Evolutionary conservation across 2,888 invertebrate species (phyloP), one percentile per base, ranked within the genome.

Genomic region (Platycnemis pennipes): DNA sequence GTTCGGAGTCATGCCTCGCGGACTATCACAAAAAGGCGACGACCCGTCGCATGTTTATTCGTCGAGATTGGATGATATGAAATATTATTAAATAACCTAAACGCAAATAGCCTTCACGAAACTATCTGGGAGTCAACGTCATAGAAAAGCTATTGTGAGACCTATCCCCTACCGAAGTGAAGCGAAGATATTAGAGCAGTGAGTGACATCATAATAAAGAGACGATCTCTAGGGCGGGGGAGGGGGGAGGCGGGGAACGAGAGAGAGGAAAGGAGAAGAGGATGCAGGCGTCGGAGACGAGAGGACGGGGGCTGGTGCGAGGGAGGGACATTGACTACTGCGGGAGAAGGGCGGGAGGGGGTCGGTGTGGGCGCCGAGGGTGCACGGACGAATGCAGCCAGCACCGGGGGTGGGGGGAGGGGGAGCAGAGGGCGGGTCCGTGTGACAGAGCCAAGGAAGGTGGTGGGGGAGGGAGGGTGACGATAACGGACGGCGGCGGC

Each of bases 171-270:
- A n/a, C 63, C 2, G 63, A 63, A 63, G n/a, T n/a, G 63, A 63
- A 1, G n/a, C n/a, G n/a, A 63, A n/a, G 26, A 63, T 63, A 63
- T 63, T 63, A n/a, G n/a, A 63, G 63, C 63, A 63, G n/a, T 63
- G n/a, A 63, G 63, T 63, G 63, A 63, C 63, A 46, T n/a, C 89
- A n/a, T 88, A 8, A 88, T 88, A 45, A 45, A 49, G 49, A 89
- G 45, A n/a, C n/a, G 89, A 89, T 37, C 45, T 46, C n/a, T 49
- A 89, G 7, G 89, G 89, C 19, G 26, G n/a, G n/a, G 42, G 26
- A n/a, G 26, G 1, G 49, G 49, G 31, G 89, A 8, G 49, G 49
- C 4, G n/a, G 89, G 0, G 89, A 49, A 87, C 22, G 87, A 37
- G 44, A 45, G 5, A n/a, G 37, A 37, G 16, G 11, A 1, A 87